Evolutionary conservation across 1,140 invertebrate species (phyloP), one percentile per base, ranked within the genome.

Genomic region (Drosophila ananassae): DNA sequence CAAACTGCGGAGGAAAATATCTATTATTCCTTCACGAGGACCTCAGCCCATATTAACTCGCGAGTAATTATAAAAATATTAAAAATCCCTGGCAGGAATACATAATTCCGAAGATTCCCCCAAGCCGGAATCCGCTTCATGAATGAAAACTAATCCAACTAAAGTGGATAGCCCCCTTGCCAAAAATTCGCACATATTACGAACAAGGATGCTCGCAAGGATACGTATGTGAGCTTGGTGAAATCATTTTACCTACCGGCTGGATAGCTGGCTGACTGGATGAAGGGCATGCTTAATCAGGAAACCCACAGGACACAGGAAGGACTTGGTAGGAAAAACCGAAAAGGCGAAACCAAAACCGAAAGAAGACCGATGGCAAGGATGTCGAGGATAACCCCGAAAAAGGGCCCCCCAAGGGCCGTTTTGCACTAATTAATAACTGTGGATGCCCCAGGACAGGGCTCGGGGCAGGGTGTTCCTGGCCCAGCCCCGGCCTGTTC

Each of bases 371-470:
- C 74, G 50, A 69, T 47, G 44, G 44, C 17, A 21, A 21, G 44
- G 44, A 69, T 47, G 44, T 21, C 17, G 6, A 21, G 44, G 44
- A 47, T 47, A 47, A 22, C 44, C 50, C 66, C 22, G 44, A 24
- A 56, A 73, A 71, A 57, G 72, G 73, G 62, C 62, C 83, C 82
- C 82, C 83, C 83, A 72, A 87, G 83, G 83, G 79, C 83, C 83
- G 73, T 87, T 87, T 87, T 87, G 79, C 83, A 83, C 84, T 87
- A 87, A 87, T 87, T 87, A 87, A 87, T 87, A 87, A 87, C 79
- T 79, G 79, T 66, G 76, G 89, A 87, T 89, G 79, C 83, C 76
- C 83, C 67, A 17, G 41, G 41, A 6, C 10, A 7, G 41, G 3
- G 8, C 34, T 37, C 21, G 28, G 32, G 32, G 44, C 21, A 21